Percentiles rank a stretch among this genome's conserved stretches.
These are phyloP conservation scores for Pseudococcus longispinus DNA, from an alignment of 2,888 invertebrate species.

Conservation along the genomic window DNA sequence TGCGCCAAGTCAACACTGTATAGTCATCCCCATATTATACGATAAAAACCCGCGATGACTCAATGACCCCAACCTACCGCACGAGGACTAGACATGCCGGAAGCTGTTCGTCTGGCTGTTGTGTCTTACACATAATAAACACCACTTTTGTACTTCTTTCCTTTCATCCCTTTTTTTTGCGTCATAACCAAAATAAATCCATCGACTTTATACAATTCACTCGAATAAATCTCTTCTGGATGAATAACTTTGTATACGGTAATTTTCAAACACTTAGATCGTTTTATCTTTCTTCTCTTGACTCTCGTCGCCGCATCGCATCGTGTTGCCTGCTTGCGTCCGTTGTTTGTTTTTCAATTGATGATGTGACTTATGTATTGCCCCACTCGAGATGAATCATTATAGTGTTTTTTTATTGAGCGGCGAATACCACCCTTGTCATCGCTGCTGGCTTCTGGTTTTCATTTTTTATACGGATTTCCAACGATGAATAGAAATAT, in stretches of 20 bases:
- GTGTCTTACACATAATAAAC: conserved; percentile 8
- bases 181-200: conserved; percentile 33
- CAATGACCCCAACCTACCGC: conserved; percentile 39
- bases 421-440: too few relatives aligned
- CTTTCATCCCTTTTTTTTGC: conserved; percentile 3
- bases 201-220: neutral
- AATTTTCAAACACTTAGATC: neutral
- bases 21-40: neutral
- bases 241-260: neutral
- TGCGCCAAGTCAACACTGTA: neutral
- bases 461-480: neutral
- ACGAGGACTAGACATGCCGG: conserved; percentile 39
- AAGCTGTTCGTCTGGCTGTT: conserved; percentile 29
- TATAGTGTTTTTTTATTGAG: neutral
- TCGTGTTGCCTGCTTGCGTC: neutral
- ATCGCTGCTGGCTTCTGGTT: neutral
- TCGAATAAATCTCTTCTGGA: conserved; percentile 10
- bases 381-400: neutral
- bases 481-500: neutral
- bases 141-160: neutral
- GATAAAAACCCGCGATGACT: conserved; percentile 9
- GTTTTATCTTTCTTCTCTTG: neutral
- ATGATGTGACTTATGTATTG: neutral
- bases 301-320: neutral
- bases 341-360: neutral